Conservation (phyloP, 1,140 invertebrate genomes). For the Euura saliciscinereae region DNA sequence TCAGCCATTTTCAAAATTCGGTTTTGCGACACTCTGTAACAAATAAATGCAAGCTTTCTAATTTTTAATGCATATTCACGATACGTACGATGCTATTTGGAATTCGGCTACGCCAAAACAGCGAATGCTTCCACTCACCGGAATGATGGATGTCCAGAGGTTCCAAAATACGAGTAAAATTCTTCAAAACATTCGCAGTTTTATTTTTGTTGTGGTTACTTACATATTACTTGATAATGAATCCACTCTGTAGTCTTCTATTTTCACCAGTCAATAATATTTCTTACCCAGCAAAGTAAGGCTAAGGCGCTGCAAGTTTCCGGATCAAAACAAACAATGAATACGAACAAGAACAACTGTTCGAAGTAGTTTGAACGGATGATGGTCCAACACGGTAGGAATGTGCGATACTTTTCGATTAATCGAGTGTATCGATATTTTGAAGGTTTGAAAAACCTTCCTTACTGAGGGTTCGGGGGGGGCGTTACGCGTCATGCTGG, state of each 20-base stretch:
- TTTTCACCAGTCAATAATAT: background rate
- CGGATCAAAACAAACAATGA: background rate
- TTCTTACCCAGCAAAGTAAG: background rate
- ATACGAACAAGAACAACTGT: background rate
- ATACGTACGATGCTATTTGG: background rate
- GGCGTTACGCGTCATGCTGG: no score
- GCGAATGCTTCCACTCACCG: background rate
- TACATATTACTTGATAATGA: background rate
- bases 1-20: background rate
- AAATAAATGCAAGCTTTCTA: background rate
- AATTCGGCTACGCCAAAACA: background rate
- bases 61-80: background rate
- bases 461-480: no score
- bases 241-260: background rate
- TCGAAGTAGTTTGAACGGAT: background rate
- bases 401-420: no score
- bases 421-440: no score
- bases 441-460: no score
- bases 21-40: background rate
- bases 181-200: background rate
- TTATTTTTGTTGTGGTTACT: background rate
- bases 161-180: background rate
- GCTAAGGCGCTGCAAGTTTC: background rate
- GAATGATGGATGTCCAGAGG: background rate
- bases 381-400: background rate